These are phyloP conservation scores for Acropora tenuis DNA, from an alignment of 64 coral and sea anemone species.

Conservation along the genomic window DNA sequence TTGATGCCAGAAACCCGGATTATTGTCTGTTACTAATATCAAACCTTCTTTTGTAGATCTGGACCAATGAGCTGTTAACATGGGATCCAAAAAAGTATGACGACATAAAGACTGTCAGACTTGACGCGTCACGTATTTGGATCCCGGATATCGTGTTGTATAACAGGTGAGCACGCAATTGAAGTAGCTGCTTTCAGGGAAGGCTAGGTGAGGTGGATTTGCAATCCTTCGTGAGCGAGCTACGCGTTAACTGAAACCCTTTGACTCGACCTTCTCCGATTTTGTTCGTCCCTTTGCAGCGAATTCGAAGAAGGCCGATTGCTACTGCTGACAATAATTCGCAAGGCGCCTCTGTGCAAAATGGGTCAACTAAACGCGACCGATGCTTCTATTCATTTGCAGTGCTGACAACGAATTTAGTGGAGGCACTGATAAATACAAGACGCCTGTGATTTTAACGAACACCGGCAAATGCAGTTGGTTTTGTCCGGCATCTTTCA, in stretches of 20 bases:
- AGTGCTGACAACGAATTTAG: slow-evolving; percentile 87
- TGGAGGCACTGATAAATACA: slow-evolving; percentile 93
- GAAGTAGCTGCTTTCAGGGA: neutral
- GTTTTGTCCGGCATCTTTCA: slow-evolving; percentile 83
- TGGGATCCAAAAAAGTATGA: slow-evolving; percentile 74
- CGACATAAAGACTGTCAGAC: slow-evolving; percentile 68
- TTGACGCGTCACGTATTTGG: slow-evolving; percentile 77
- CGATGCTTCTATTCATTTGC: neutral
- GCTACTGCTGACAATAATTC: no score
- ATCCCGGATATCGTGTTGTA: slow-evolving; percentile 97
- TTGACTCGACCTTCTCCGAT: no score
- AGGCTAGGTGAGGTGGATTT: no score
- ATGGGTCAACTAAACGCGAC: no score
- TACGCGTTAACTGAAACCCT: no score
- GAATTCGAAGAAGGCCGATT: no score
- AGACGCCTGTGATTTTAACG: slow-evolving; percentile 83
- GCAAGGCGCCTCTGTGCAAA: no score
- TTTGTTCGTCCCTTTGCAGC: no score
- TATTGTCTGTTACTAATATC: neutral
- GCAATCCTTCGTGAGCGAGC: no score
- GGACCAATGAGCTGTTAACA: slow-evolving; percentile 76
- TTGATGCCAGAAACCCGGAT: neutral
- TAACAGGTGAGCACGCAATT: slow-evolving; percentile 75
- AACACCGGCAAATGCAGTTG: slow-evolving; percentile 70
- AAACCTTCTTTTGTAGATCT: slow-evolving; percentile 39